Evolutionary conservation across 2,888 invertebrate species (phyloP), one percentile per base, ranked within the genome.

Genomic region (Apamea monoglypha): DNA sequence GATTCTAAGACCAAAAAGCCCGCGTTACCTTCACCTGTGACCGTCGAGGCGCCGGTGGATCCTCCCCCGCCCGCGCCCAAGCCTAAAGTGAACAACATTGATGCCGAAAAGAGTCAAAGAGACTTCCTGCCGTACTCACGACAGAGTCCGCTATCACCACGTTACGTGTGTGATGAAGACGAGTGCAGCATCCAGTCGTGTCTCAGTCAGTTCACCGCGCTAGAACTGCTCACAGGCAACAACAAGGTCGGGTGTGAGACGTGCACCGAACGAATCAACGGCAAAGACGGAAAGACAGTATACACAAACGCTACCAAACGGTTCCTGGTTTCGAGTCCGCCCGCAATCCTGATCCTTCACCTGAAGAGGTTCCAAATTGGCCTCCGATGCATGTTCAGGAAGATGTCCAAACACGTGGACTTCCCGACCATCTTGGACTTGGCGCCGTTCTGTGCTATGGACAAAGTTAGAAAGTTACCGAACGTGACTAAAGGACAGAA

Each of bases 181-280:
- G 98, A 98, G 89, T 98, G 98, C 93, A 98, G 98, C 40, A 97
- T 99, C 74, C 98, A 98, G 90, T 98, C 99, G 0, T 99, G 99
- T 93, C 97, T 99, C 75, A 98, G 98, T 92, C 98, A 99, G 94
- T 99, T 99, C 95, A 99, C 99, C 0, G 98, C 98, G 0, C 97
- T 98, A 29, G 99, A 99, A 93, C 96, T 99, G 36, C 98, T 99
- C 95, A 98, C 98, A 0, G 99, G 99, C 0, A 98, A 98, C 93
- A 99, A 99, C 94, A 98, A 98, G 95, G 99, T 99, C 71, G 98
- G 98, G 77, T 99, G 99, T 94, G 98, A 99, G 92, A 97, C 98
- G 69, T 99, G 99, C 95, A 99, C 99, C 0, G 97, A 98, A 86
- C 95, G 97, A n/a, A 97, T 97, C 84, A 98, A 98, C 88, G 98